Evolutionary conservation across 2,888 invertebrate species (phyloP).

Genomic region (Hydrotaea cyrtoneurina): DNA sequence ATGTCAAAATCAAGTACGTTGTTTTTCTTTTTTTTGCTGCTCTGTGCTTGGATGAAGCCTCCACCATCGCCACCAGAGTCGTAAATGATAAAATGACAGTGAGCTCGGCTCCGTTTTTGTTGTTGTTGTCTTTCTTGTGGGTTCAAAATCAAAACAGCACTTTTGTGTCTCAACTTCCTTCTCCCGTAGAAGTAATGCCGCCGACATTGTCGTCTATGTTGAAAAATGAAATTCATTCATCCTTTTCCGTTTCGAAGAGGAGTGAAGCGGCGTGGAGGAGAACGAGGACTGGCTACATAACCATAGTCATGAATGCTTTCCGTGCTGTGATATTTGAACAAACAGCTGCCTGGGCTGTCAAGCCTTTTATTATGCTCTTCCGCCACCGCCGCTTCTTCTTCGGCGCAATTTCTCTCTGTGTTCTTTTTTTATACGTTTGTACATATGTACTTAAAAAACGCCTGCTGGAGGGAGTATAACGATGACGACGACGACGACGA

Average conservation of each 20-base stretch:
- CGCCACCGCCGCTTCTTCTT: background rate
- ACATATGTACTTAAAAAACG: no score
- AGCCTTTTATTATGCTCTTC: slow-evolving; percentile 22
- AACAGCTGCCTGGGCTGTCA: slow-evolving; percentile 18
- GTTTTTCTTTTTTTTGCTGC: background rate
- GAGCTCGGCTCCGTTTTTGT: no score
- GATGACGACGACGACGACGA: no score
- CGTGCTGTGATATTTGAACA: slow-evolving; percentile 44
- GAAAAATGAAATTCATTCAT: slow-evolving; percentile 35
- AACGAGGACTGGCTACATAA: background rate
- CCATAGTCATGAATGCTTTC: slow-evolving; percentile 31
- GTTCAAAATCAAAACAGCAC: slow-evolving; percentile 20
- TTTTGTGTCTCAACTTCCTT: background rate
- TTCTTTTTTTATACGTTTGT: no score
- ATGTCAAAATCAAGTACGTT: background rate
- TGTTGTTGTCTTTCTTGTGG: no score
- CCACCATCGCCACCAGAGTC: background rate
- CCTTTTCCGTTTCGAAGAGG: slow-evolving; percentile 13
- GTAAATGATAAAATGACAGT: background rate
- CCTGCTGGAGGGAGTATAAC: no score
- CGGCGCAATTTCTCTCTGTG: no score
- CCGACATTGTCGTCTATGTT: background rate
- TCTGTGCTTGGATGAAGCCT: background rate
- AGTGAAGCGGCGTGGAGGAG: background rate
- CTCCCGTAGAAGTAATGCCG: background rate